phyloP scores from a whole-genome alignment of 2,888 invertebrate genomes.

The Conchocele bisecta region DNA sequence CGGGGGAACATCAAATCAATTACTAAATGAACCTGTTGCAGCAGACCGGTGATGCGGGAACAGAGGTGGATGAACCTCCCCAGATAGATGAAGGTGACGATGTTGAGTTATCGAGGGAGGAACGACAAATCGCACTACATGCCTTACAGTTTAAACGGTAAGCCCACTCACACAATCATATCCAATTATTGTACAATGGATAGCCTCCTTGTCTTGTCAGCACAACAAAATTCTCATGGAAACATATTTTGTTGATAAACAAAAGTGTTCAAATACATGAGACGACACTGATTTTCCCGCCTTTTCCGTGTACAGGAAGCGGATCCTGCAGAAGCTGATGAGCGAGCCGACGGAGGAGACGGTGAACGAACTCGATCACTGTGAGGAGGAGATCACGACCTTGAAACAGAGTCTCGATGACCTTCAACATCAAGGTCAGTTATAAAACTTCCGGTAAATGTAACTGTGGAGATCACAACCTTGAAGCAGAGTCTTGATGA shows the following conservation, averaged over 20 bases:
- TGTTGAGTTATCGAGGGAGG: constrained; percentile 25
- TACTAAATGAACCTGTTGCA: neutral
- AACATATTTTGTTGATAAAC: neutral
- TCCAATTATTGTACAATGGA: too few species aligned
- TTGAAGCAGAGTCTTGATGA: constrained; percentile 34
- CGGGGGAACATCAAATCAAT: too few species aligned
- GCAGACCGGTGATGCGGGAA: neutral
- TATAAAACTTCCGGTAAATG: neutral
- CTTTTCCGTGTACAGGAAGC: constrained; percentile 31
- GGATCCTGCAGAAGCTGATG: constrained; percentile 47
- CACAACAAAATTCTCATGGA: neutral
- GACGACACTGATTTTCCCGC: neutral
- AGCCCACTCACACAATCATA: too few species aligned
- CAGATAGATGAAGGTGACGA: constrained; percentile 2
- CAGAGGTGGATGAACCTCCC: neutral
- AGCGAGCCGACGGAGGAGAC: constrained; percentile 30
- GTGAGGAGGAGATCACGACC: constrained; percentile 43
- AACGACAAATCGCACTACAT: constrained; percentile 46
- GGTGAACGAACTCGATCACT: constrained; percentile 48
- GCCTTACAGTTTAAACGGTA: constrained; percentile 50
- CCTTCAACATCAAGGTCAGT: too few species aligned
- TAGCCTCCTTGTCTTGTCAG: too few species aligned
- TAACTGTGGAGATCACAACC: constrained; percentile 26
- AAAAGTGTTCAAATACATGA: neutral
- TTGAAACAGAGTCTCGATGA: constrained; percentile 34